Base-by-base conservation (phyloP, 2,797 vertebrate genomes). In the Argya squamiceps region DNA sequence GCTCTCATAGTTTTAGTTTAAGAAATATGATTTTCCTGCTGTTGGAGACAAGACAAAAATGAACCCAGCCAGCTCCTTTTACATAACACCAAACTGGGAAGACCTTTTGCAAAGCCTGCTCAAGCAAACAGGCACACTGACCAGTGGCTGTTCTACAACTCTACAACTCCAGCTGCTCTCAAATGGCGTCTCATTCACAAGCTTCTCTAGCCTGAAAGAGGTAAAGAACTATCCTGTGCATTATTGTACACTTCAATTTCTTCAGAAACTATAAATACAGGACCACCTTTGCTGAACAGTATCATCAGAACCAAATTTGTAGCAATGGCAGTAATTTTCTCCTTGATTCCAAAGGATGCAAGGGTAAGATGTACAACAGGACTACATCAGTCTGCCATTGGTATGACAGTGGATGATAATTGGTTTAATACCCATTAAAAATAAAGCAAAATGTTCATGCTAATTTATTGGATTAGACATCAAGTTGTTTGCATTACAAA, bases 361-460 rank as follows among this genome's bases (percentile, higher is more conserved):
- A 44, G 15, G 44, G 16, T 47, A 58, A 34, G 43, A 58, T 1
- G 0, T 27, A 12, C 10, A 60, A 29, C 10, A 58, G 65, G 50
- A 68, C 27, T 9, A 12, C 36, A 58, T 11, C 37, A 60, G 69
- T 32, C 50, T 67, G 29, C 24, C 1, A 4, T 32, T 56, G 36
- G 15, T 76, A 22, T 71, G 82, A 53, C 14, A 83, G 56, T 24
- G 39, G 41, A 67, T 65, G 20, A 50, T 50, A 87, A 92, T 1
- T 77, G 49, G 23, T 23, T 84, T 68, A 36, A 77, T 37, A 83
- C 10, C 15, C 58, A 60, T n/a, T 67, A 50, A 77, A 92, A 92
- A 77, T 8, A 93, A 89, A 91, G n/a, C 44, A 87, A 89, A 92
- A 77, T 41, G 24, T 50, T 94, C 32, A 43, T 36, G 50, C 18